Conservation (phyloP, 2,113 vertebrate genomes). For the Setophaga coronata region DNA sequence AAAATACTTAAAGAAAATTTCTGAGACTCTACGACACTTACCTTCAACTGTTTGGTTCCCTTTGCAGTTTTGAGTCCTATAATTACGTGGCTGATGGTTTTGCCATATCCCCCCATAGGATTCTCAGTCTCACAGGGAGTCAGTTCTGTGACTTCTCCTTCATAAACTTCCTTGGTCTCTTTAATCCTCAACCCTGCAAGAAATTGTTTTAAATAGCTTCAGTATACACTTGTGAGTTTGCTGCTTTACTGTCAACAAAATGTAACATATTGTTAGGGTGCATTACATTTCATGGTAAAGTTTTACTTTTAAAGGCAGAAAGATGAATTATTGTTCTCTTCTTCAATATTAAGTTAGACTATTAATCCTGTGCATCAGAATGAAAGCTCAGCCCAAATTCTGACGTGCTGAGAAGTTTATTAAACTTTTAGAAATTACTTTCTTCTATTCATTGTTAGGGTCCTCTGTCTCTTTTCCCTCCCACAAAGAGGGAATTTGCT, state of each 20-base stretch:
- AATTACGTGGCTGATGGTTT: conserved; percentile 97
- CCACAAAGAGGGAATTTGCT: background rate
- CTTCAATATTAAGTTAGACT: background rate
- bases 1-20: background rate
- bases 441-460: background rate
- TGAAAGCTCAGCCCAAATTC: background rate
- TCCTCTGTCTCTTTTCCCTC: background rate
- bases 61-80: conserved; percentile 97
- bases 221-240: background rate
- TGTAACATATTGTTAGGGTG: background rate
- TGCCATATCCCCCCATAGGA: conserved; percentile 97
- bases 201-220: background rate
- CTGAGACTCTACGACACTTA: conserved; percentile 26
- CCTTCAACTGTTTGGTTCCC: conserved; percentile 97
- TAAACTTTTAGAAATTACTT: background rate
- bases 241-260: background rate
- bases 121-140: conserved; percentile 98
- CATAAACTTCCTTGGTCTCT: conserved; percentile 98
- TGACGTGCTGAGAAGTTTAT: background rate
- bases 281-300: background rate
- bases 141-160: conserved; percentile 97
- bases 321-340: background rate
- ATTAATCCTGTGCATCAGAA: background rate
- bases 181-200: conserved; percentile 91
- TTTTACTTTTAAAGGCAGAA: background rate